Conservation (phyloP, 2,113 vertebrate species). For the Rafetus swinhoei region DNA sequence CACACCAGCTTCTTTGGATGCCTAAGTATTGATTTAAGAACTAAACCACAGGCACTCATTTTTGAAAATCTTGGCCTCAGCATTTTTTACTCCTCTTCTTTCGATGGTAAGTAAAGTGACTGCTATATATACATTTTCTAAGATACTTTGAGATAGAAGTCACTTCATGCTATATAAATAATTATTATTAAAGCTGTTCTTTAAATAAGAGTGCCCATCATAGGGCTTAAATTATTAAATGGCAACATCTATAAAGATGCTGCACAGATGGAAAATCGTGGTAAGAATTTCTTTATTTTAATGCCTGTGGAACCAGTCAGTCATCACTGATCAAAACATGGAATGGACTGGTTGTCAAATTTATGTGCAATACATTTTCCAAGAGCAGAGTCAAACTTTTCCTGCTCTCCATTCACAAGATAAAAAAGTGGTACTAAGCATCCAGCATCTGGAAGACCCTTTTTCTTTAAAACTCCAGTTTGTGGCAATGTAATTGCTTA, state of each 20-base stretch:
- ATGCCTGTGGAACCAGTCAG: not conserved
- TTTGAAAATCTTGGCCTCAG: not conserved
- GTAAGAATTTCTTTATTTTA: not conserved
- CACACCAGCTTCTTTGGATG: not conserved
- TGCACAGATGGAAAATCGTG: not conserved
- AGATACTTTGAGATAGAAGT: not conserved
- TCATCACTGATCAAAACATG: not conserved
- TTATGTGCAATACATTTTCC: not conserved
- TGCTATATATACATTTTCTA: not conserved
- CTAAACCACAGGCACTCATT: not conserved
- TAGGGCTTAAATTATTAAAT: not conserved
- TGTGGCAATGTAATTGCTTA: not conserved
- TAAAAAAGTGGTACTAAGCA: not conserved
- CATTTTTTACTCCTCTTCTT: not conserved
- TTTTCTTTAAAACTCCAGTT: not conserved
- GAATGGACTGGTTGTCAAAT: not conserved
- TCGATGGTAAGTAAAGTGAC: not conserved
- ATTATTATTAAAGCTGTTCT: not conserved
- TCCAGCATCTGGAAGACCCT: rapidly evolving
- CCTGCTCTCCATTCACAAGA: not conserved
- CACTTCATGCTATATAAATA: rapidly evolving
- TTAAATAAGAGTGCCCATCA: not conserved
- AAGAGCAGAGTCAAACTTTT: rapidly evolving
- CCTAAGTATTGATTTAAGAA: not conserved
- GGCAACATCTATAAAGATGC: not conserved